Percentiles rank a stretch among this genome's conserved stretches.
Conservation (phyloP, 2,888 invertebrate species). For the Ametastegia equiseti region DNA sequence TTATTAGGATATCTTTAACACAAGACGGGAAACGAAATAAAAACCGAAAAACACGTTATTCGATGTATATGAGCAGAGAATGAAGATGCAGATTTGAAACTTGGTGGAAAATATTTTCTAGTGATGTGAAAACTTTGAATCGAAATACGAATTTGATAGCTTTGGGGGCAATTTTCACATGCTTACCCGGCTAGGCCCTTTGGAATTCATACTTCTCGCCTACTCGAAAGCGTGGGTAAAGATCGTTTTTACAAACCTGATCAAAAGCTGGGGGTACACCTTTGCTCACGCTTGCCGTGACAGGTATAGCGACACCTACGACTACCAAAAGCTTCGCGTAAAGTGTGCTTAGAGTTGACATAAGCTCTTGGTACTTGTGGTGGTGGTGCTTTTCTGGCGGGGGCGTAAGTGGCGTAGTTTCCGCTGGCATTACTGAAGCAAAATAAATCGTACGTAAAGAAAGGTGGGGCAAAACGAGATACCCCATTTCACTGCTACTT, state of each 20-base stretch:
- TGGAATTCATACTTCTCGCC: not conserved
- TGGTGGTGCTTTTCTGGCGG: slow-evolving; percentile 55
- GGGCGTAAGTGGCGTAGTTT: slow-evolving; percentile 44
- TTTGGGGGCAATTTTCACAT: too few relatives aligned
- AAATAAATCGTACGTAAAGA: not conserved
- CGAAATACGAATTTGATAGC: too few relatives aligned
- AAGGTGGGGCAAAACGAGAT: too few relatives aligned
- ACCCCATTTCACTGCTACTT: too few relatives aligned
- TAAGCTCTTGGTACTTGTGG: slow-evolving; percentile 62
- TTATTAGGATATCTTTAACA: too few relatives aligned
- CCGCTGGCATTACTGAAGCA: slow-evolving; percentile 47
- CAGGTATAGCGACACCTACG: slow-evolving; percentile 90
- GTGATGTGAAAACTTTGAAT: too few relatives aligned
- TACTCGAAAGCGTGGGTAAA: not conserved
- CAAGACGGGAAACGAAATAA: too few relatives aligned
- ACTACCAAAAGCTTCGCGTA: slow-evolving; percentile 92
- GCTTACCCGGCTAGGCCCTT: too few relatives aligned
- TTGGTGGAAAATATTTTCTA: too few relatives aligned
- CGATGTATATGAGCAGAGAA: too few relatives aligned
- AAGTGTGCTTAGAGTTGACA: slow-evolving; percentile 77
- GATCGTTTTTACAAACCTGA: slow-evolving; percentile 77
- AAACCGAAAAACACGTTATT: too few relatives aligned
- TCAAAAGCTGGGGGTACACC: slow-evolving; percentile 87
- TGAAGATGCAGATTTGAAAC: too few relatives aligned
- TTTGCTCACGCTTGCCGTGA: slow-evolving; percentile 90